phyloP scores from a whole-genome alignment of 2,888 invertebrate species.

The Fissipunctia ypsillon region DNA sequence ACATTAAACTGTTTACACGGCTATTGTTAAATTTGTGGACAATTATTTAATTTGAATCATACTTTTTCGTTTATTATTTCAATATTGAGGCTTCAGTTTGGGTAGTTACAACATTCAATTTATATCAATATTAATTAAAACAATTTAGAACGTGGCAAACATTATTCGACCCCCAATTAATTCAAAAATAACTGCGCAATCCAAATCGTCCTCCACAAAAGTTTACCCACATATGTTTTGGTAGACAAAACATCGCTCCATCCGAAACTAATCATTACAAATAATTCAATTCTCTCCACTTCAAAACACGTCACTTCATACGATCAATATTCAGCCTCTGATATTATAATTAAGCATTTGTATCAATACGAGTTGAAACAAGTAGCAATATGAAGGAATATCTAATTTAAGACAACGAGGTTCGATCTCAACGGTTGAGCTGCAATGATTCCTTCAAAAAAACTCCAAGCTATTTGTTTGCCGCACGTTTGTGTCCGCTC shows the following conservation, averaged over 20 bases:
- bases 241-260: background rate
- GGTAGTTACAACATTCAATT: background rate
- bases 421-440: background rate
- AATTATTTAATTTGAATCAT: background rate
- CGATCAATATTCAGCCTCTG: conserved; percentile 17
- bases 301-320: conserved; percentile 21
- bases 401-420: background rate
- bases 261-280: conserved; percentile 33
- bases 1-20: conserved; percentile 1
- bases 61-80: background rate
- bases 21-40: background rate
- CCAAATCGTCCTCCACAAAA: background rate
- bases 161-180: background rate
- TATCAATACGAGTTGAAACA: conserved; percentile 37
- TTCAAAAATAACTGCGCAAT: conserved; percentile 3
- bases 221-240: conserved; percentile 7
- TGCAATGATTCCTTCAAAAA: too few species aligned
- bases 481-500: too few species aligned
- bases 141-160: background rate
- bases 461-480: too few species aligned
- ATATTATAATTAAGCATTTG: conserved; percentile 39
- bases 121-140: background rate
- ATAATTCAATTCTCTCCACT: conserved; percentile 36
- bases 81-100: background rate
- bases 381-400: conserved; percentile 9